A percentile compares a stretch with the other conserved stretches of the same genome.
phyloP scores from a whole-genome alignment of 2,113 vertebrate genomes.

The Philantomba maxwellii region DNA sequence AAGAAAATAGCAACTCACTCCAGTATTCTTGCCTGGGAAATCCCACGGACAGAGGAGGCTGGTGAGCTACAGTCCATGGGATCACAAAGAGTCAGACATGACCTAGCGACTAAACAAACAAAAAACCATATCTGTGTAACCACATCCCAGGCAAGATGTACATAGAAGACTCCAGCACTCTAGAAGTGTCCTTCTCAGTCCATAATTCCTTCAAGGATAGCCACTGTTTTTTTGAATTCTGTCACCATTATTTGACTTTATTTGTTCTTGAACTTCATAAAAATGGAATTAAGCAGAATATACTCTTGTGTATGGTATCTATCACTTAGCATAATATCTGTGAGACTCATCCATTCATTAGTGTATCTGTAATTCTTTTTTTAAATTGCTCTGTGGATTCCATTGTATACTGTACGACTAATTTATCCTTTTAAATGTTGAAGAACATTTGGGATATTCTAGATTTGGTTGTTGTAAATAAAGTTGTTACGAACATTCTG shows the following conservation, averaged over 20 bases:
- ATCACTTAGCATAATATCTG: neutral
- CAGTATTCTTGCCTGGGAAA: neutral
- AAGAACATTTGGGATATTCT: neutral
- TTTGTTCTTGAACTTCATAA: neutral
- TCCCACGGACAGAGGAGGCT: neutral
- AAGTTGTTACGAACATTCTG: neutral
- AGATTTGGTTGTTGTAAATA: neutral
- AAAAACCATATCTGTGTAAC: neutral
- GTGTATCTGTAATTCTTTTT: neutral
- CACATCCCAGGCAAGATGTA: neutral
- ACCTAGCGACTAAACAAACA: neutral
- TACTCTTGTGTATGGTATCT: neutral
- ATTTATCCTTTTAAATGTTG: neutral
- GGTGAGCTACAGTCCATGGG: neutral
- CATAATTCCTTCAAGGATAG: neutral
- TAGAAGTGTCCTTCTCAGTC: neutral
- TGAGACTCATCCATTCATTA: neutral
- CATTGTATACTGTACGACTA: neutral
- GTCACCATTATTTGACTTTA: neutral
- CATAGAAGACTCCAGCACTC: neutral
- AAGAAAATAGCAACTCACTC: neutral
- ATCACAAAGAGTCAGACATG: neutral
- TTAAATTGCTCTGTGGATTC: neutral
- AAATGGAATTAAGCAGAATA: neutral
- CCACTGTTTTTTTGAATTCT: neutral